A percentile compares a stretch with the other conserved stretches of the same genome.
Conservation (phyloP, 2,113 vertebrate genomes). For the Gymnogyps californianus region DNA sequence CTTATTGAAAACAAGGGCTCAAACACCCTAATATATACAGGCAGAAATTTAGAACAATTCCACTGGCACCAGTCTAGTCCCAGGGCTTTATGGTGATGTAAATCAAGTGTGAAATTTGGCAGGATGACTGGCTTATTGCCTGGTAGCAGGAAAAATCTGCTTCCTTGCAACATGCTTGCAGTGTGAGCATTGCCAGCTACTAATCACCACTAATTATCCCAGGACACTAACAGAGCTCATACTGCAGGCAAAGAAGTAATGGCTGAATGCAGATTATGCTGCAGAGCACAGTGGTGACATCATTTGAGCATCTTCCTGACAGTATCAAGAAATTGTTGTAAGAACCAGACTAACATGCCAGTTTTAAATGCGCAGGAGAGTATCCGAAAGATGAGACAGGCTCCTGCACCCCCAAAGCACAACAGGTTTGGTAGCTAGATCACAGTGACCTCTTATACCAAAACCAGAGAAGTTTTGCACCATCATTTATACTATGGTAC, state of each 20-base stretch:
- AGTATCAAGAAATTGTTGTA: fast-evolving
- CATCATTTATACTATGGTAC: background rate
- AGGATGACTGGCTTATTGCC: background rate
- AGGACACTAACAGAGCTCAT: background rate
- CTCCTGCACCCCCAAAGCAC: background rate
- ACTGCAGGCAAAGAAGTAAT: background rate
- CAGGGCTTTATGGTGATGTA: background rate
- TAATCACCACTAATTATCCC: background rate
- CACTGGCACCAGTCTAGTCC: background rate
- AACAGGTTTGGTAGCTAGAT: background rate
- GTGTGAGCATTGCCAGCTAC: background rate
- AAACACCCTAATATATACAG: background rate
- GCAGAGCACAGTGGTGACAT: background rate
- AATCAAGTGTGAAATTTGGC: background rate
- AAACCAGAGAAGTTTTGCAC: background rate
- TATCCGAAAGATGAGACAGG: background rate
- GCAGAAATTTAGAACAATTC: background rate
- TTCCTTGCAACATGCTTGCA: background rate
- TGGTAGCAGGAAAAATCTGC: background rate
- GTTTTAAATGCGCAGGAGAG: background rate
- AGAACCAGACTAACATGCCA: background rate
- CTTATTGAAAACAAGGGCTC: background rate
- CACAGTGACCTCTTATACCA: background rate
- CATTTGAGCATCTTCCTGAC: background rate
- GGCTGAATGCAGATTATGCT: background rate